Evolutionary conservation across 2,113 vertebrate species (phyloP).

Genomic region (Stigmatopora nigra): DNA sequence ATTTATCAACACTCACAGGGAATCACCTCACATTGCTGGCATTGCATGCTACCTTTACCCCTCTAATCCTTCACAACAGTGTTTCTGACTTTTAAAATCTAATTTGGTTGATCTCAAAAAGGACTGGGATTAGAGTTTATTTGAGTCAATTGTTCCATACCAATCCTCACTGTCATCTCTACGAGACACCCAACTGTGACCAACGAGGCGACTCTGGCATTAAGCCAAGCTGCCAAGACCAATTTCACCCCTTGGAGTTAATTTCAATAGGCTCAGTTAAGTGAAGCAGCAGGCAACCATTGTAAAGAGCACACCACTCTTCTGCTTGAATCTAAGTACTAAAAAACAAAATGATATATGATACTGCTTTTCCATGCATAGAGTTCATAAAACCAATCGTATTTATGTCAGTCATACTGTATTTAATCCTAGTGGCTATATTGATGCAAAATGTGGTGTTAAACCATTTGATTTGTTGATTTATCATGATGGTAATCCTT

Average conservation of each 20-base stretch:
- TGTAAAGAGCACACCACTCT: constrained; percentile 37
- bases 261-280: constrained; percentile 47
- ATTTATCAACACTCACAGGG: not conserved
- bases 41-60: not conserved
- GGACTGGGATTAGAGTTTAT: constrained; percentile 5
- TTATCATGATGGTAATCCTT: constrained; percentile 1
- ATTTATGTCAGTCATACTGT: not conserved
- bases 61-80: not conserved
- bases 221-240: constrained; percentile 49
- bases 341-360: constrained; percentile 23
- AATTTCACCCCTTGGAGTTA: constrained; percentile 49
- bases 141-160: constrained; percentile 18
- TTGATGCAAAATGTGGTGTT: not conserved
- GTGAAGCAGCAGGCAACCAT: constrained; percentile 27
- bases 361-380: not conserved
- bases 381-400: not conserved
- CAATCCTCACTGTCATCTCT: constrained; percentile 27
- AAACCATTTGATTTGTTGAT: not conserved
- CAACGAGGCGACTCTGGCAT: constrained; percentile 44
- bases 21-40: not conserved
- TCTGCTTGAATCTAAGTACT: constrained; percentile 24
- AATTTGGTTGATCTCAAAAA: not conserved
- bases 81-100: not conserved
- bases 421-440: not conserved
- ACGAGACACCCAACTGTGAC: constrained; percentile 22